Base-by-base conservation (phyloP, 37 sponge, comb jelly and placozoan species). In the Tethya wilhelma region DNA sequence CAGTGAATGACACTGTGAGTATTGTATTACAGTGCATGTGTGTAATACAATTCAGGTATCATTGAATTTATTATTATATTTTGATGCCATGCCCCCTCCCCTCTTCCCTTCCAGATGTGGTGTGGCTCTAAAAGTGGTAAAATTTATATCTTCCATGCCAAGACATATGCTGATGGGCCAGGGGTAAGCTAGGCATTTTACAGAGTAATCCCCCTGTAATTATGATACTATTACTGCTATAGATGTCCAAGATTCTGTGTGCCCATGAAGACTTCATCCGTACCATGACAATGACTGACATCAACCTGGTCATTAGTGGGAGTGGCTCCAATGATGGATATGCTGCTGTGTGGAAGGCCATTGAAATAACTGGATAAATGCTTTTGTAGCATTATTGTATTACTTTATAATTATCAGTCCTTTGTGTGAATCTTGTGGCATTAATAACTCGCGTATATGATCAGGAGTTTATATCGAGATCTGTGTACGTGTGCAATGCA, bases 121-220 rank as follows among this genome's bases (percentile, higher is more conserved):
- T 92, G 93, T 81, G 93, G 93, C 19, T 85, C 85, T 14, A 92
- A 84, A 68, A 80, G 81, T 69, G 93, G 89, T 4, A 92, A 87
- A 78, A 87, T 92, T 22, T 74, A 74, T 34, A 84, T 92, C 0
- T 84, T 86, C 59, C 46, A 79, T 45, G 29, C 88, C 19, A 42
- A 46, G 43, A 83, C 45, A 22, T 84, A 75, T 39, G 64, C 74
- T 8, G n/a, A 56, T 3, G 75, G 67, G 29, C 31, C 37, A 64
- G 66, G 49, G 44, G 79, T 78, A 45, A 78, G 79, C 34, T 69
- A 1, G 9, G 14, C 53, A 44, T 71, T 60, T 60, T n/a, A 26
- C 6, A 8, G 22, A n/a, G 28, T n/a, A n/a, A 60, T 25, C 22
- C 22, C 7, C 22, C 6, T 65, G 4, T 34, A 30, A 30, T 36